Conservation (phyloP, 2,113 vertebrate genomes). For the Todiramphus chloris region DNA sequence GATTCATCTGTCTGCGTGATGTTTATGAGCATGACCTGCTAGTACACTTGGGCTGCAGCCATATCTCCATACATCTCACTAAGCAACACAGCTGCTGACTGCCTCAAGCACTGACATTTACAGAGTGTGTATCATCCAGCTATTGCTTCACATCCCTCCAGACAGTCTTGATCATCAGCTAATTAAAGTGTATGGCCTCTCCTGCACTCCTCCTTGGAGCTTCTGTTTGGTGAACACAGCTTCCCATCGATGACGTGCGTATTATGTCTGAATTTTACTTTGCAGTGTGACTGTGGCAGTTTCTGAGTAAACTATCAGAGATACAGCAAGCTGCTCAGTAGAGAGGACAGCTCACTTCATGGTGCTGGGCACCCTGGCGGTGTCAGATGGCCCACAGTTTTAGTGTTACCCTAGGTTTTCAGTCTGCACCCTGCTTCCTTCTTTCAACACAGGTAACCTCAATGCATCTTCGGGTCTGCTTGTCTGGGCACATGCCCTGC, state of each 20-base stretch:
- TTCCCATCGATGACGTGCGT: neutral
- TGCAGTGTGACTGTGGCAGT: neutral
- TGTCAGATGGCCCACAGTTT: neutral
- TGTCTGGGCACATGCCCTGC: neutral
- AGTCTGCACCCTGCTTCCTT: neutral
- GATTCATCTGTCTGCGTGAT: neutral
- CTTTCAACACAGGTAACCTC: neutral
- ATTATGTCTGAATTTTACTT: neutral
- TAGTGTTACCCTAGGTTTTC: neutral
- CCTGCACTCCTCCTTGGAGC: neutral
- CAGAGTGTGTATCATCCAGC: neutral
- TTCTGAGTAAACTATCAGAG: neutral
- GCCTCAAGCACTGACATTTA: neutral
- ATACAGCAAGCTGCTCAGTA: neutral
- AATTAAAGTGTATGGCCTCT: neutral
- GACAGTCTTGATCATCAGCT: conserved; percentile 2
- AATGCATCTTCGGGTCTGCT: neutral
- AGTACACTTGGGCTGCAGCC: neutral
- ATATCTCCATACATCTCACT: neutral
- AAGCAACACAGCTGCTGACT: neutral
- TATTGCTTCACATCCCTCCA: conserved; percentile 1
- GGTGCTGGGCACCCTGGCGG: neutral
- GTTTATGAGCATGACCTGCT: neutral
- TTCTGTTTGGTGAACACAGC: neutral
- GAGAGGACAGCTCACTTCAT: neutral